A percentile compares a stretch with the other conserved stretches of the same genome.
phyloP scores from a whole-genome alignment of 1,140 invertebrate genomes.

The Olivierus martensii region DNA sequence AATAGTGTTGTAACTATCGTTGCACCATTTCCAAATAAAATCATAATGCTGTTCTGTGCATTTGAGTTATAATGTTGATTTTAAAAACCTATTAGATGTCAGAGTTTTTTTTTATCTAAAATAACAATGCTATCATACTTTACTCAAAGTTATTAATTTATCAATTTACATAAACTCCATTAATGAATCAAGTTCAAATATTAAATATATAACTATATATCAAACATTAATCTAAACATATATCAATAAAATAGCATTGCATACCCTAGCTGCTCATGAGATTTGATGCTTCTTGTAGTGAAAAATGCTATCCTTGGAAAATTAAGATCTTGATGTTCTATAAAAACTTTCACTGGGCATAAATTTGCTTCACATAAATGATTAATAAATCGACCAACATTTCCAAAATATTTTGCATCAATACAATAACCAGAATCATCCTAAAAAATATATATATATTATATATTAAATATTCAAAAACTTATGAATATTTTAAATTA shows the following conservation, averaged over 20 bases:
- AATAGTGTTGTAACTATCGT: no score
- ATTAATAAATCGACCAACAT: conserved; percentile 86
- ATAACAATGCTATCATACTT: no score
- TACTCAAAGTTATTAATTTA: no score
- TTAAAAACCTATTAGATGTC: no score
- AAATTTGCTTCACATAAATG: conserved; percentile 85
- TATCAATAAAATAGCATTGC: background rate
- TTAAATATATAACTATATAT: no score
- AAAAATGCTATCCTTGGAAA: conserved; percentile 80
- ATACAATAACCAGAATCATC: conserved; percentile 67
- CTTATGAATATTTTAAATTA: background rate
- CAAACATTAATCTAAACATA: no score
- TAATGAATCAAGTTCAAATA: no score
- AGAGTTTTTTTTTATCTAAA: no score
- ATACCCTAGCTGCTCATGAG: conserved; percentile 74
- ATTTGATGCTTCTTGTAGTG: conserved; percentile 56
- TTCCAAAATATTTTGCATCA: conserved; percentile 76
- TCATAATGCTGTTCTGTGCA: no score
- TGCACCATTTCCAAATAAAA: no score
- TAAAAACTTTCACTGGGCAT: conserved; percentile 74
- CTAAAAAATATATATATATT: conserved; percentile 25
- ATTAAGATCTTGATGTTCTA: conserved; percentile 73
- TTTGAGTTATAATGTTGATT: no score
- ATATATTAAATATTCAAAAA: background rate
- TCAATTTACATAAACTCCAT: no score